Evolutionary conservation across 1,140 invertebrate species (phyloP), one percentile per base, ranked within the genome.

Genomic region (Physella acuta): DNA sequence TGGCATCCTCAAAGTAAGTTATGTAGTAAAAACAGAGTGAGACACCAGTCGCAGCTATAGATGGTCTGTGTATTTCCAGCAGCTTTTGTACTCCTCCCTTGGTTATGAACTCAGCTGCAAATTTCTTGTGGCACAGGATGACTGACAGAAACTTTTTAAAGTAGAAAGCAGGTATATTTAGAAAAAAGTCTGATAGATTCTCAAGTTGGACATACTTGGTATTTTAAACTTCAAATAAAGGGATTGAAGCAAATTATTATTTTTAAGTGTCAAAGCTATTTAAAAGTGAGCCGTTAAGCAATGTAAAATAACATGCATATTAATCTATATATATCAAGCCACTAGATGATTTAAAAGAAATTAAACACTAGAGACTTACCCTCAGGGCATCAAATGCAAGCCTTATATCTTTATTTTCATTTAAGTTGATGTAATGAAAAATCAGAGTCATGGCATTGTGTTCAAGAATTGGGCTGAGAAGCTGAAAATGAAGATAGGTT

Each of bases 1-100:
- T 97, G 0, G 94, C 94, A 84, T 98, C 96, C 83, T 97, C 95
- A 85, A 93, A 96, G 85, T 98, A 98, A 0, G 94, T 94, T 53
- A 99, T 86, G 85, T 98, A 98, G 84, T 98, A 98, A 4, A 99
- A 87, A 81, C 95, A 97, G 68, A 98, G 93, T 0, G 95, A 94
- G 14, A 98, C 95, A 16, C 95, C 97, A 1, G 95, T 97, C 0
- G 96, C 94, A 1, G 95, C 94, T 34, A 98, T 90, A 49, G 94
- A 96, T 2, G 95, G 95, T 39, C 93, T 87, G 4, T 94, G 93
- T 3, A 98, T 92, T 80, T 94, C 91, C 3, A 98, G 84, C 36
- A 98, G 86, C 73, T 89, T 88, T 88, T 93, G 85, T 55, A 98
- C 81, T 2, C 95, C 95, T 49, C 91, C 91, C 75, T 90, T 89